Percentiles rank a stretch among this genome's conserved stretches.
Evolutionary conservation across 2,888 invertebrate genomes (phyloP).

Genomic region (Ochlodes sylvanus): DNA sequence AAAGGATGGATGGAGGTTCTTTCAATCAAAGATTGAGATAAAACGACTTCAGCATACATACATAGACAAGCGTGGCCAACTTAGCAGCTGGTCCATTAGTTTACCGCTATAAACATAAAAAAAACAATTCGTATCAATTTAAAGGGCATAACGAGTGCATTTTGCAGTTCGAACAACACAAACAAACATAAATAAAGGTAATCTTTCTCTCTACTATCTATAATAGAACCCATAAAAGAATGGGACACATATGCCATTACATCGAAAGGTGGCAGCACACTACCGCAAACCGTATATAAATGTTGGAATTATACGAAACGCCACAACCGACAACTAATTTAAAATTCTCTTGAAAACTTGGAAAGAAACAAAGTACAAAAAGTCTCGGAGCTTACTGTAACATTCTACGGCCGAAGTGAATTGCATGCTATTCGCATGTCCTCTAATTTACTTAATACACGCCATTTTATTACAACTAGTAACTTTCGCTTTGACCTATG

Average conservation of each 20-base stretch:
- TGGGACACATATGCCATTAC: constrained; percentile 32
- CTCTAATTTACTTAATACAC: constrained; percentile 19
- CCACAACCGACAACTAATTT: constrained; percentile 37
- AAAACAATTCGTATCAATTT: no score
- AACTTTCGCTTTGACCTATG: background rate
- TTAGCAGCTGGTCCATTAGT: no score
- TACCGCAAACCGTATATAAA: constrained; percentile 46
- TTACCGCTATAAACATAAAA: no score
- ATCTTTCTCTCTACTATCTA: constrained; percentile 4
- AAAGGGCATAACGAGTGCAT: no score
- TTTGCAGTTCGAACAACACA: background rate
- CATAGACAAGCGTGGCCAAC: no score
- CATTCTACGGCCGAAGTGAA: constrained; percentile 15
- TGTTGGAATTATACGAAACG: constrained; percentile 47
- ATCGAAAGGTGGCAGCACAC: constrained; percentile 39
- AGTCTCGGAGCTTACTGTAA: constrained; percentile 7
- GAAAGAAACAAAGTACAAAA: constrained; percentile 29
- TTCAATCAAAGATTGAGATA: no score
- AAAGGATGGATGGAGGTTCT: no score
- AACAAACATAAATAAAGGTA: background rate
- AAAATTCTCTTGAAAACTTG: constrained; percentile 37
- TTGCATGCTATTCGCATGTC: constrained; percentile 12
- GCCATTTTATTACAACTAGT: constrained; percentile 18
- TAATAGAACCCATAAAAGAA: constrained; percentile 11
- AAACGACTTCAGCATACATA: no score